Evolutionary conservation across 2,113 vertebrate genomes (phyloP).

Genomic region (Todiramphus saurophagus): DNA sequence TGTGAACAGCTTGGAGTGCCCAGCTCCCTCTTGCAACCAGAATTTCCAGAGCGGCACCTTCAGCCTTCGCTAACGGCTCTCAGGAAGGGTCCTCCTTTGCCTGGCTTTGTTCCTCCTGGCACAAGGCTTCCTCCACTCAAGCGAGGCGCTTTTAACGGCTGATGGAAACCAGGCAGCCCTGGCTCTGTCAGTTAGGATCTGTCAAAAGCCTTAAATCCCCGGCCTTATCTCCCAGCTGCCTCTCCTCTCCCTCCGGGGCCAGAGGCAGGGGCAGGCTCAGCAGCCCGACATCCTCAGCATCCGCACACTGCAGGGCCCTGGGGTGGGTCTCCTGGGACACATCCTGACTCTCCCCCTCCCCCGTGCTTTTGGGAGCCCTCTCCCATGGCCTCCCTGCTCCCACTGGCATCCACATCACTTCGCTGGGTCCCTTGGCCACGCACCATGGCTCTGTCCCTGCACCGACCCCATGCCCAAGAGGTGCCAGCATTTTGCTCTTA

Average conservation of each 20-base stretch:
- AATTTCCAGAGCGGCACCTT: background rate
- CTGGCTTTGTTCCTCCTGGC: slow-evolving; percentile 5
- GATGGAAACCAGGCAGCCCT: slow-evolving; percentile 40
- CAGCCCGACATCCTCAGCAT: background rate
- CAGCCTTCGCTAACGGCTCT: background rate
- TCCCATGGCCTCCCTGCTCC: background rate
- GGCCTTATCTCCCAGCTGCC: slow-evolving; percentile 4
- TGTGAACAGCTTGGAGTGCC: background rate
- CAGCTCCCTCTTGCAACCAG: background rate
- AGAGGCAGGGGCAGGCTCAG: background rate
- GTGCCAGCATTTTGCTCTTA: background rate
- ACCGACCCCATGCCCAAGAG: accelerated
- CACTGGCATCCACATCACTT: background rate
- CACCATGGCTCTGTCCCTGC: accelerated
- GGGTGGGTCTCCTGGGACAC: accelerated
- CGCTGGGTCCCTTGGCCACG: background rate
- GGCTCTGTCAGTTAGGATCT: background rate
- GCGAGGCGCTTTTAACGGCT: background rate
- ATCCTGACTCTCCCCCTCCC: background rate
- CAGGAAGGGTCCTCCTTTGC: background rate
- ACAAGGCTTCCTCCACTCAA: background rate
- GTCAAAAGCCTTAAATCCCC: background rate
- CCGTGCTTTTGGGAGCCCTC: background rate
- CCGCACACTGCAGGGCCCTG: background rate
- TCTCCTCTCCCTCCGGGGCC: background rate